Evolutionary conservation across 2,797 vertebrate species (phyloP), one percentile per base, ranked within the genome.

Genomic region (Lates japonicus): DNA sequence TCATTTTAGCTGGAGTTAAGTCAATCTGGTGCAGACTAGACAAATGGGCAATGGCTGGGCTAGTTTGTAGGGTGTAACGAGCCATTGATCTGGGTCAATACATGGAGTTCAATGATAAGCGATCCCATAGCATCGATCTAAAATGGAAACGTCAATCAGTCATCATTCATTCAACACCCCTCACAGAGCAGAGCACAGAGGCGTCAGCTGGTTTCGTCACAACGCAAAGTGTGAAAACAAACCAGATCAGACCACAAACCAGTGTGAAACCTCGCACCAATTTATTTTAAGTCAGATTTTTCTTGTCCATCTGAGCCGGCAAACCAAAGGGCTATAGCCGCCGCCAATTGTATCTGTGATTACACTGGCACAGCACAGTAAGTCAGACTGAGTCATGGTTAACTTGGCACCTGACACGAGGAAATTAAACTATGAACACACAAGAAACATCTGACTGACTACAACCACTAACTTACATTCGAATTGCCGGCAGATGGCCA

Each of bases 401-500:
- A 41, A 54, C 17, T 41, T 70, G n/a, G 41, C 72, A 52, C 52
- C 31, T 31, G 39, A 74, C 42, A 66, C 39, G 25, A 16, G 77
- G 41, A 74, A n/a, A 64, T 74, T 57, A 70, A 79, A 66, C 73
- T 59, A 52, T 33, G 57, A 77, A 77, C 63, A 74, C 22, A 63
- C 41, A 80, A 76, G 42, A 60, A 78, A 71, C 73, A 79, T 71
- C 55, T 74, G 71, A 76, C 60, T 77, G 51, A 65, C 65, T 46
- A 35, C 68, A 70, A 85, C 73, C 69, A 83, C 89, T 83, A 74
- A 62, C 77, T 88, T 71, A 49, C 16, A 59, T 82, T 83, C 73
- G 86, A 86, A 93, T 80, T 81, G 77, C 67, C 66, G 72, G 78
- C 94, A 95, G 94, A 95, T 95, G 94, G 92, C 70, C 81, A 81